These are phyloP conservation scores for Cladopsammia gracilis DNA, from an alignment of 64 coral and sea anemone genomes.

Conservation along the genomic window DNA sequence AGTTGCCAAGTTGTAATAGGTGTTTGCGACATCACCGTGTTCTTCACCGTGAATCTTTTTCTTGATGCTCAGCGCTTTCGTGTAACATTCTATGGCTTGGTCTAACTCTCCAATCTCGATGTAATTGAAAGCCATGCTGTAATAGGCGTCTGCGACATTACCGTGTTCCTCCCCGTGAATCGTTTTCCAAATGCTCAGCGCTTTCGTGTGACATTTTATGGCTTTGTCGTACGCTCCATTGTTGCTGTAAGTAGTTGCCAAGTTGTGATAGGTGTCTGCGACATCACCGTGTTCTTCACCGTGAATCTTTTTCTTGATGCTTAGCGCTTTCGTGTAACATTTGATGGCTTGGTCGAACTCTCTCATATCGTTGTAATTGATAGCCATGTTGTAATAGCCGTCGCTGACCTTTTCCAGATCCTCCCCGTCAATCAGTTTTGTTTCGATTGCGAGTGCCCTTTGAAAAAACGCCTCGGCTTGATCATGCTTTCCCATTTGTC, in stretches of 20 bases:
- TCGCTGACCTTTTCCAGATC: too few species aligned
- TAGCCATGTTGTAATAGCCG: too few species aligned
- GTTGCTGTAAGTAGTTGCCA: not conserved
- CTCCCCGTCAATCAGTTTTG: too few species aligned
- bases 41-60: too few species aligned
- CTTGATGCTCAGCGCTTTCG: too few species aligned
- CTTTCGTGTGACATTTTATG: not conserved
- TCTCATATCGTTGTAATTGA: too few species aligned
- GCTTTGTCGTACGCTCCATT: not conserved
- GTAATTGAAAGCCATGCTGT: not conserved
- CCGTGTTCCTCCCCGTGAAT: not conserved
- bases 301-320: not conserved
- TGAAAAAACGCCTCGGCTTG: not conserved
- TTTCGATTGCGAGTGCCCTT: too few species aligned
- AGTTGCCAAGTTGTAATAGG: too few species aligned
- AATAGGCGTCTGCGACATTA: not conserved
- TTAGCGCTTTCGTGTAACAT: not conserved
- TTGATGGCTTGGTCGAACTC: too few species aligned
- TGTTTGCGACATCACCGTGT: too few species aligned
- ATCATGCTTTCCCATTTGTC: not conserved
- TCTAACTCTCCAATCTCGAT: not conserved
- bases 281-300: not conserved
- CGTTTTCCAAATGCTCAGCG: conserved; percentile 9
- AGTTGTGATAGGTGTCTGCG: not conserved
- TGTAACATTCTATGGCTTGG: too few species aligned